Conservation (phyloP, 2,113 vertebrate species). For the Lipotes vexillifer region DNA sequence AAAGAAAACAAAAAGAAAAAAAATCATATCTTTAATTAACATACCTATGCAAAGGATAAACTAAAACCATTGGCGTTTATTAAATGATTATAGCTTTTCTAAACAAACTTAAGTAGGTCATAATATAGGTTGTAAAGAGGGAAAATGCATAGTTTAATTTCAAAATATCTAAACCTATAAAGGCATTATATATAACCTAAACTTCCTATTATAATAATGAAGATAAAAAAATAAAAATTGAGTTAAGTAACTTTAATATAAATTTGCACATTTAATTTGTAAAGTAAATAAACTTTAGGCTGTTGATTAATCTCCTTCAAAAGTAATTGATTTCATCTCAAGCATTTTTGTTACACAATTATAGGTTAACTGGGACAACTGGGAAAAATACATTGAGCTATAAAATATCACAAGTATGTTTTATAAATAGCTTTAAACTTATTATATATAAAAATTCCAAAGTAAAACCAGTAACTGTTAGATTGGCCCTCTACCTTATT, state of each 20-base stretch:
- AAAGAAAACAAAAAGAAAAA: slow-evolving; percentile 10
- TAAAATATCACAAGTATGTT: background rate
- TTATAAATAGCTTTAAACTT: background rate
- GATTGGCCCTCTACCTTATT: background rate
- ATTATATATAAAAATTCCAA: background rate
- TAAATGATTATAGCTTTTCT: slow-evolving; percentile 26
- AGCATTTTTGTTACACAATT: background rate
- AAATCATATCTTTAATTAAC: slow-evolving; percentile 54
- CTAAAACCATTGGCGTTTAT: slow-evolving; percentile 54
- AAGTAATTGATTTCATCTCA: background rate
- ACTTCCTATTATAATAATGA: slow-evolving; percentile 23
- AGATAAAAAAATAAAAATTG: background rate
- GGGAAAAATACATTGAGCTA: background rate
- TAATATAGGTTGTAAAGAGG: slow-evolving; percentile 11
- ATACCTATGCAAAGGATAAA: slow-evolving; percentile 40
- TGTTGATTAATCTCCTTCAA: background rate
- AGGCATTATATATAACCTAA: background rate
- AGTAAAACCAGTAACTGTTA: background rate
- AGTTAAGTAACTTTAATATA: background rate
- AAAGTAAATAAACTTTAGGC: background rate
- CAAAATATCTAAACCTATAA: slow-evolving; percentile 34
- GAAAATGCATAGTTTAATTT: slow-evolving; percentile 49
- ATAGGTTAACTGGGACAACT: background rate
- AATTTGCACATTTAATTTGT: background rate
- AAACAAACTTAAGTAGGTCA: slow-evolving; percentile 28